Evolutionary conservation across 2,888 invertebrate species (phyloP), one percentile per base, ranked within the genome.

Genomic region (Andrena trimmerana): DNA sequence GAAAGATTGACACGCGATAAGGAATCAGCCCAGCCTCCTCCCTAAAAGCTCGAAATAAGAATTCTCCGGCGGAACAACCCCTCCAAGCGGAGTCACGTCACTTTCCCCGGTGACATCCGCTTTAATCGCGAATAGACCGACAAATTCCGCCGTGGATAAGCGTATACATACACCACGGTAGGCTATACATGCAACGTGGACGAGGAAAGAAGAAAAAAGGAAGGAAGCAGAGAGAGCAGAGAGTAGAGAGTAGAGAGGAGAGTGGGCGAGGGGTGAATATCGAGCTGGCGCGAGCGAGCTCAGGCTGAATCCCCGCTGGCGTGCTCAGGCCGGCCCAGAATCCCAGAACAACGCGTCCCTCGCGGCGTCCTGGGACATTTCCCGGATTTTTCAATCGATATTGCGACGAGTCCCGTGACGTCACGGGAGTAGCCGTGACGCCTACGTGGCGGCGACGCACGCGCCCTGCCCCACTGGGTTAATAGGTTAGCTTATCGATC

Each of bases 401-500:
- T 90, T 91, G 91, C 91, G 85, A 87, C 86, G 87, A 89, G 88
- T 91, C 91, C 92, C 86, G 91, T 92, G 91, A 92, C 91, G 91
- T 91, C 91, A 91, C 86, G 87, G 85, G 89, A 88, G 86, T 85
- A 86, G 85, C 84, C 90, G 88, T 86, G 90, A 90, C 89, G 88
- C 89, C 89, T 86, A 84, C 87, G 86, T 63, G 67, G 66, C 62
- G 52, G 60, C 74, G 75, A 60, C 87, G 88, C 88, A 87, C 36
- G 88, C 89, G 89, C 85, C 50, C 60, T 24, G 20, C 69, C 36
- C 85, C 90, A 93, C 92, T 93, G 91, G 93, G 93, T 93, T 93
- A 93, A 93, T 93, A 90, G 93, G 93, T 93, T 93, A 93, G 91
- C 90, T 88, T 93, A 93, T 93, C 93, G 93, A 93, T 93, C 90